Evolutionary conservation across 2,888 invertebrate genomes (phyloP), one percentile per base, ranked within the genome.

Genomic region (Cacoxenus indagator): DNA sequence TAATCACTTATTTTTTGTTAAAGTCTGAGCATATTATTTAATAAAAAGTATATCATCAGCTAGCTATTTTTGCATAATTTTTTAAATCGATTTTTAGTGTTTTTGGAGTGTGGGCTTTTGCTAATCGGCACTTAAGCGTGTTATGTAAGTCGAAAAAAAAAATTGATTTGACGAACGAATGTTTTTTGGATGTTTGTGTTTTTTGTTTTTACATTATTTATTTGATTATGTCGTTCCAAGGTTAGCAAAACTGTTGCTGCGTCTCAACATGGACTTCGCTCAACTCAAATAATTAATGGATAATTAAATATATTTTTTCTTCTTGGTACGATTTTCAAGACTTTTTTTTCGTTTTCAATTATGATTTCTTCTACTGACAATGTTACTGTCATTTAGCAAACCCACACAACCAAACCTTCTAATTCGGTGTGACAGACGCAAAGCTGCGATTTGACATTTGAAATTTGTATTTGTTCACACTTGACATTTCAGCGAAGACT

Each of bases 61-160:
- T n/a, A n/a, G n/a, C n/a, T n/a, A n/a, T n/a, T n/a, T n/a, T n/a
- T n/a, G n/a, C n/a, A n/a, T n/a, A n/a, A n/a, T n/a, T n/a, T n/a
- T n/a, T n/a, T n/a, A n/a, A n/a, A n/a, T n/a, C n/a, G n/a, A n/a
- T n/a, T n/a, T n/a, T n/a, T n/a, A n/a, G n/a, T n/a, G n/a, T n/a
- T n/a, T n/a, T n/a, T n/a, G n/a, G n/a, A n/a, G n/a, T n/a, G n/a
- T n/a, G n/a, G n/a, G n/a, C n/a, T n/a, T n/a, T n/a, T n/a, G n/a
- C n/a, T n/a, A n/a, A n/a, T n/a, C n/a, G n/a, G n/a, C n/a, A n/a
- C n/a, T n/a, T n/a, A n/a, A n/a, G n/a, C n/a, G n/a, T n/a, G 75
- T 80, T 80, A 82, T 82, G 82, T 80, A 80, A 80, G 59, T 77
- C 77, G 4, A 31, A 80, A 82, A 82, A 82, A 78, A 80, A 78